Base-by-base conservation (phyloP, 1,140 invertebrate genomes). In the Tetraneura akinire region DNA sequence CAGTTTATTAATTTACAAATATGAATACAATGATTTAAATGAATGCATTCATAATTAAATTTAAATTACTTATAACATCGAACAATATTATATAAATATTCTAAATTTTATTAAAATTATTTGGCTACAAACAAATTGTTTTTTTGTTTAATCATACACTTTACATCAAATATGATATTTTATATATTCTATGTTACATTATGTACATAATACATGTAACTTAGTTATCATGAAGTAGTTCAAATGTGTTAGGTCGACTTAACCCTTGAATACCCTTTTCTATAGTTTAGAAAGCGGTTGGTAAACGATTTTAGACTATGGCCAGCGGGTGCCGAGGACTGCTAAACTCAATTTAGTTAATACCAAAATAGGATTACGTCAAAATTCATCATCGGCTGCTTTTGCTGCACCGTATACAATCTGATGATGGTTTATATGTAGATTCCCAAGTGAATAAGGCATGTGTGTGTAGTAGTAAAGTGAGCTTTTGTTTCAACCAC, bases 351-450 rank as follows among this genome's bases (percentile, higher is more conserved):
- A 78, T 78, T 78, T 78, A 78, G 74, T 62, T 60, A 78, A 78
- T 76, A 76, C 73, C 73, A 32, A 76, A 76, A 76, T 78, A 60
- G 74, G 55, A 78, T 78, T 78, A 78, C 37, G 74, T 78, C 74
- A 78, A 57, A 62, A 78, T 78, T 62, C 53, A 47, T 45, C 74
- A 29, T 62, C 42, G 55, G 16, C 37, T 37, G 55, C 49, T 51
- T 37, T 62, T 37, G n/a, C 29, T 16, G n/a, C 16, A 42, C 21
- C 21, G 16, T 37, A 57, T 37, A 78, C 51, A 42, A 74, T 57
- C 29, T 74, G 42, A 55, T 47, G 32, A 4, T 78, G 23, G 53
- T 78, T 26, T 78, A 74, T 60, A 78, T 47, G 55, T 29, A 78
- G 55, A 62, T 78, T 60, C 23, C 37, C 55, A 10, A 42, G 53